Conservation (phyloP, 1,140 invertebrate species). For the Penaeus vannamei region DNA sequence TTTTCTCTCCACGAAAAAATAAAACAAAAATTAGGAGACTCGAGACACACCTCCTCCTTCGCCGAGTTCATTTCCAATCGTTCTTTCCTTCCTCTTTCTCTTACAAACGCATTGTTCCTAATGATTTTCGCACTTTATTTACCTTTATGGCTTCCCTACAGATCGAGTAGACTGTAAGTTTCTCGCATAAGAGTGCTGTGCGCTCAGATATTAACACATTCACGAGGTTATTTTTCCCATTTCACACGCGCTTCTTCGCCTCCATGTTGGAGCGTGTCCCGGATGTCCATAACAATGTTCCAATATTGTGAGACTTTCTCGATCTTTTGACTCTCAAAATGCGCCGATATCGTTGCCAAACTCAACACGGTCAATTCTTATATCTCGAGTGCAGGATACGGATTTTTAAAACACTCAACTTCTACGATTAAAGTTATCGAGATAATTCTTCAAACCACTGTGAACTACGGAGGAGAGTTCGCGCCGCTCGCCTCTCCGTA, state of each 20-base stretch:
- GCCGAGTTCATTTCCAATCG: too few species aligned
- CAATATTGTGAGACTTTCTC: constrained; percentile 37
- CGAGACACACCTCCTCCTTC: too few species aligned
- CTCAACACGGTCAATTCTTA: neutral
- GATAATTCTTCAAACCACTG: constrained; percentile 7
- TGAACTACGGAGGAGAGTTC: neutral
- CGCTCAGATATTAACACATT: constrained; percentile 17
- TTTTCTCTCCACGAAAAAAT: too few species aligned
- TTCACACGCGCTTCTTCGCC: constrained; percentile 56
- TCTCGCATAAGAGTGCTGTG: constrained; percentile 36
- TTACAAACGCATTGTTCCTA: too few species aligned
- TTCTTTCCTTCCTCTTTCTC: too few species aligned
- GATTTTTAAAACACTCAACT: neutral
- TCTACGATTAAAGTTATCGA: too few species aligned
- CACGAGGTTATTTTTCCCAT: constrained; percentile 12
- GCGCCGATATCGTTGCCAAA: neutral
- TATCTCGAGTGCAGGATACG: too few species aligned
- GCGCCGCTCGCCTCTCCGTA: neutral
- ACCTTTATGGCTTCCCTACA: constrained; percentile 35
- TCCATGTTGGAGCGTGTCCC: constrained; percentile 58
- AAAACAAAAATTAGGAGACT: too few species aligned
- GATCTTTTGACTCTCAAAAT: neutral
- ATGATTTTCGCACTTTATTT: neutral
- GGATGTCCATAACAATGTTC: constrained; percentile 62
- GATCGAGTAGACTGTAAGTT: constrained; percentile 8